Evolutionary conservation across 2,888 invertebrate genomes (phyloP), one percentile per base, ranked within the genome.

Genomic region (Drosophila engyochracea): DNA sequence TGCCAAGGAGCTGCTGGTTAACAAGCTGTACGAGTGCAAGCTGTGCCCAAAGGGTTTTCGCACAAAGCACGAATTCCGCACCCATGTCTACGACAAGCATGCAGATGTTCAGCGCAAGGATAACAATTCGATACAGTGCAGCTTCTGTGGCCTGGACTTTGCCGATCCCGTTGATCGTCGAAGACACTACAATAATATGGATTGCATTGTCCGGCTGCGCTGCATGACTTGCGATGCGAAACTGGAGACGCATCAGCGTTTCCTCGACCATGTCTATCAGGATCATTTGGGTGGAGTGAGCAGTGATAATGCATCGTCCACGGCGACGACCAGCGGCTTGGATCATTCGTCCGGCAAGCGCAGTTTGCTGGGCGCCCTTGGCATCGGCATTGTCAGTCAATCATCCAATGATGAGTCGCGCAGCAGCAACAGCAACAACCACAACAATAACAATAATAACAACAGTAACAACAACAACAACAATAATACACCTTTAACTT

Each of bases 151-250:
- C 4, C 30, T 92, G 41, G 92, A 93, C 78, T 91, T 93, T 75
- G 93, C 92, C 35, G 93, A 94, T 89, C 92, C 93, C 0, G 89
- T 91, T 3, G 92, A 93, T 63, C 87, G 93, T 4, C 93, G 93
- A n/a, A 92, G 93, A 0, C 94, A 94, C 71, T 93, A 93, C 74
- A 94, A 93, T 63, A 94, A 94, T 70, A 93, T 94, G 92, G 93
- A 93, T 61, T 94, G 94, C 66, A 93, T 94, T 79, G 93, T 93
- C 3, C 91, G 91, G 7, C 66, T 94, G 44, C 92, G 92, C 25
- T 94, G 94, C 81, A 93, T 93, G 59, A 93, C 93, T 19, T 94
- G 94, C 70, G 92, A 93, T 22, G 92, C 92, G 41, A 92, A 93
- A 68, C 89, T 93, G 79, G 93, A 93, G 64, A 92, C 92, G 47